Evolutionary conservation across 2,113 vertebrate species (phyloP).

Genomic region (Podiceps cristatus): DNA sequence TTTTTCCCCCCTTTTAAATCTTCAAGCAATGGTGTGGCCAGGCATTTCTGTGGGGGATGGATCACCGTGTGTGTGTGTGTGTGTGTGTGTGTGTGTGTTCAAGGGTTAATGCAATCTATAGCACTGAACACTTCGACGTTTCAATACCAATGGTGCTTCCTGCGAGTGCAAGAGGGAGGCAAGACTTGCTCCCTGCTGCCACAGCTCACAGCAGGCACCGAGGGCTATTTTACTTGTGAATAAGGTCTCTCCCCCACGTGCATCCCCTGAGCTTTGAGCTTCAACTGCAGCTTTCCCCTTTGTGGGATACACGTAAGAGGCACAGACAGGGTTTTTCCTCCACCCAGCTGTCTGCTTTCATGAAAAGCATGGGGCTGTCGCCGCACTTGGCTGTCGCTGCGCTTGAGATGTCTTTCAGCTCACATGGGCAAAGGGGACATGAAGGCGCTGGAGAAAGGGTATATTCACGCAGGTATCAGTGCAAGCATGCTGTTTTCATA

Average conservation of each 20-base stretch:
- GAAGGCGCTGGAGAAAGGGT: background rate
- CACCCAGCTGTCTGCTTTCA: background rate
- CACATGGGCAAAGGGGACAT: background rate
- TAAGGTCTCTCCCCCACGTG: fast-evolving
- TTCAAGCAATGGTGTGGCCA: fast-evolving
- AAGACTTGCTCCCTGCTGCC: background rate
- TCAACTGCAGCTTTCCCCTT: background rate
- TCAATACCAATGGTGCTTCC: background rate
- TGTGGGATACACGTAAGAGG: background rate
- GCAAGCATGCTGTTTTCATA: background rate
- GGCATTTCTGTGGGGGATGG: background rate
- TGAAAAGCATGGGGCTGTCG: fast-evolving
- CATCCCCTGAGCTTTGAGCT: background rate
- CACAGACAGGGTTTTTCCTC: background rate
- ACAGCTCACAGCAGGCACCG: background rate
- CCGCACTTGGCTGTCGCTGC: background rate
- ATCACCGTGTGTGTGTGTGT: no score
- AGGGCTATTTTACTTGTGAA: background rate
- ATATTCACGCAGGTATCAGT: background rate
- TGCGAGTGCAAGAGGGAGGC: fast-evolving
- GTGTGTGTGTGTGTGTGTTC: no score
- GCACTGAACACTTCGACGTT: background rate
- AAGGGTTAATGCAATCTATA: background rate
- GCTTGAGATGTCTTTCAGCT: background rate
- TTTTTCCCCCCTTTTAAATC: background rate